Conservation (phyloP, 1,140 invertebrate species). For the Drosophila suzukii region DNA sequence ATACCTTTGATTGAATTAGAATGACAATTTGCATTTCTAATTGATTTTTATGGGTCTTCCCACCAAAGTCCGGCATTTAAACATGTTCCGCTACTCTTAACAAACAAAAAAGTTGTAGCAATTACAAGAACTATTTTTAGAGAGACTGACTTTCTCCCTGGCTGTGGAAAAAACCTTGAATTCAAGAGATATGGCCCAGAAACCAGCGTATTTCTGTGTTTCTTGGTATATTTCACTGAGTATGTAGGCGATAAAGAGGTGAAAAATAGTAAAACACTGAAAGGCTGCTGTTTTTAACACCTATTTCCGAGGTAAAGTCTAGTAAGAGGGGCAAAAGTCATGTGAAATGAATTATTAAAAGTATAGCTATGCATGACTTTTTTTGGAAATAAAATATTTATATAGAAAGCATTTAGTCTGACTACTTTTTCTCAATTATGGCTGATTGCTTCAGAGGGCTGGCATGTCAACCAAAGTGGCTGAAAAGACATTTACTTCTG, state of each 20-base stretch:
- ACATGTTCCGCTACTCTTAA: conserved; percentile 22
- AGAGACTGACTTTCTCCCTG: conserved; percentile 25
- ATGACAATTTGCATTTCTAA: conserved; percentile 63
- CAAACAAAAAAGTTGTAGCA: not conserved
- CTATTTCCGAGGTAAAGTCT: conserved; percentile 1
- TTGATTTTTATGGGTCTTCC: conserved; percentile 46
- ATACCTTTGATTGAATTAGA: conserved; percentile 71
- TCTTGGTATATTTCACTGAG: conserved; percentile 3
- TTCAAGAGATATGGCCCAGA: conserved; percentile 12
- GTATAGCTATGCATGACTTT: not conserved
- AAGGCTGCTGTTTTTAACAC: conserved; percentile 3
- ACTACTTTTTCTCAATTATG: conserved; percentile 1
- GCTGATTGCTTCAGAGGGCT: conserved; percentile 13
- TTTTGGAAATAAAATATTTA: not conserved
- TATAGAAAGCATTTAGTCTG: not conserved
- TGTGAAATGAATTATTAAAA: conserved; percentile 4
- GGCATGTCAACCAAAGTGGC: conserved; percentile 14
- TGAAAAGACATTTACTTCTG: conserved; percentile 25
- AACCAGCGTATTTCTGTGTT: not conserved
- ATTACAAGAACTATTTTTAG: conserved; percentile 25
- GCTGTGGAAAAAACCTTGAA: conserved; percentile 12
- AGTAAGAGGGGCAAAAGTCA: conserved; percentile 20
- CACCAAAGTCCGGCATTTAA: conserved; percentile 5
- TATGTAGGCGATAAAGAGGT: not conserved
- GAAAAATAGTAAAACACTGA: not conserved